phyloP scores from a whole-genome alignment of 2,113 vertebrate species.

The Eolophus roseicapilla region DNA sequence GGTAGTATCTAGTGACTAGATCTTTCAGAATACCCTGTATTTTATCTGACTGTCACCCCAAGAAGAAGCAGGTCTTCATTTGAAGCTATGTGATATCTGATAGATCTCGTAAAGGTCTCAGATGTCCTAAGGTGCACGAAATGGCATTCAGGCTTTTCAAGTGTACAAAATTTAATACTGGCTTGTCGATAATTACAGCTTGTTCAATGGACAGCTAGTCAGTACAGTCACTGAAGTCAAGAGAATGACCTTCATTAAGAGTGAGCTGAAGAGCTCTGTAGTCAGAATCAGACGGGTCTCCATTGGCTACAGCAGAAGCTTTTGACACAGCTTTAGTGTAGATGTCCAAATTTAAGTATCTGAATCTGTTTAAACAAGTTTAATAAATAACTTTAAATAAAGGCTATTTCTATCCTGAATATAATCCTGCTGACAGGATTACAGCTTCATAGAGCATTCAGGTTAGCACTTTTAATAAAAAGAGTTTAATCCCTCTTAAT shows the following conservation, averaged over 20 bases:
- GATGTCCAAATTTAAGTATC: neutral
- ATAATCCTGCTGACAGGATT: neutral
- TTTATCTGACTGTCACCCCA: neutral
- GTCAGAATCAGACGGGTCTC: neutral
- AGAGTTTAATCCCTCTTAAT: neutral
- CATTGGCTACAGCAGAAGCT: neutral
- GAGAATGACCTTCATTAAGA: neutral
- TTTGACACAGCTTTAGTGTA: neutral
- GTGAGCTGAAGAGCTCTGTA: neutral
- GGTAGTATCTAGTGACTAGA: neutral
- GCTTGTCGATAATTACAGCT: neutral
- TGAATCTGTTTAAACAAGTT: neutral
- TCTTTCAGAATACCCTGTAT: neutral
- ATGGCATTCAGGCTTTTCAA: neutral
- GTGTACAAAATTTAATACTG: neutral
- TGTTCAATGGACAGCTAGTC: neutral
- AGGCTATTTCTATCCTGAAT: neutral
- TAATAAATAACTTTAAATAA: neutral
- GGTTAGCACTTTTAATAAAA: neutral
- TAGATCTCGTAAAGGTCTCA: neutral
- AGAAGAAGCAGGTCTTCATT: neutral
- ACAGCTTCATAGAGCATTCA: neutral
- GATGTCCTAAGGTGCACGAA: neutral
- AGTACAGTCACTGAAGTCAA: neutral
- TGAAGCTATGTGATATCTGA: neutral